Evolutionary conservation across 2,888 invertebrate species (phyloP).

Genomic region (Schizaphis graminum): DNA sequence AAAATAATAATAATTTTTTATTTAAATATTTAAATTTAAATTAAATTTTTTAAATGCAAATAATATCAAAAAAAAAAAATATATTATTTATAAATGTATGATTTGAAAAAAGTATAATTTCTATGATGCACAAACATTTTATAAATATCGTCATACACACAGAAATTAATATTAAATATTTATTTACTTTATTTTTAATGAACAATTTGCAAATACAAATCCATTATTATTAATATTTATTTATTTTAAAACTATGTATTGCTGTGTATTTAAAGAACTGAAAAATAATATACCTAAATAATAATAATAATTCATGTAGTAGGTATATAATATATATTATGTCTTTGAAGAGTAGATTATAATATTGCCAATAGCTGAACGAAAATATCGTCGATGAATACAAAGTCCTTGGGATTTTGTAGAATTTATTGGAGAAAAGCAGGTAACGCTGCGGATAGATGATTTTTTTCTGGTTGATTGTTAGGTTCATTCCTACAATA

Average conservation of each 20-base stretch:
- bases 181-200: neutral
- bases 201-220: neutral
- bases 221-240: neutral
- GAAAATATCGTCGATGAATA: neutral
- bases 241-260: neutral
- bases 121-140: neutral
- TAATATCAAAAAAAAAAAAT: neutral
- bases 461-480: neutral
- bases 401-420: neutral
- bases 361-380: neutral
- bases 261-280: neutral
- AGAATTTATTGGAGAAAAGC: neutral
- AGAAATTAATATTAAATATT: neutral
- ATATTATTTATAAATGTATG: too few relatives aligned
- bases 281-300: neutral
- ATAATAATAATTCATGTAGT: neutral
- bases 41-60: neutral
- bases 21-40: neutral
- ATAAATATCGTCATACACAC: neutral
- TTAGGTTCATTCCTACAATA: neutral
- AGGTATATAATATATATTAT: neutral
- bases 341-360: neutral
- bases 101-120: neutral
- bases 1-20: slow-evolving; percentile 5
- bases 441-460: neutral